These are phyloP conservation scores for Acanthochromis polyacanthus DNA, from an alignment of 2,113 vertebrate genomes.

Conservation along the genomic window DNA sequence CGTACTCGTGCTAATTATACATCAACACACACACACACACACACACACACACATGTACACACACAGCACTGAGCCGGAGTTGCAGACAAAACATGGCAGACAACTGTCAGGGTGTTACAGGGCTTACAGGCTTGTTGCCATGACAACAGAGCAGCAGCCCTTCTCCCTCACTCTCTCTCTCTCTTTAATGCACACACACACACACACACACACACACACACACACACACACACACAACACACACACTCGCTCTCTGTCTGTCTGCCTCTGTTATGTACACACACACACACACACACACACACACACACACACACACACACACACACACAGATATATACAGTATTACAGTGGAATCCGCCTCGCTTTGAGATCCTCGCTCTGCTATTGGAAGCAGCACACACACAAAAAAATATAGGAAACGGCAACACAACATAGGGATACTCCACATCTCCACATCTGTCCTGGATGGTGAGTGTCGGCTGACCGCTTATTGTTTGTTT, in stretches of 20 bases:
- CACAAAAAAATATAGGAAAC: conserved; percentile 27
- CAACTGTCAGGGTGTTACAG: conserved; percentile 85
- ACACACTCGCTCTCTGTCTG: conserved; percentile 43
- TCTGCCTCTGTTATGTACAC: conserved; percentile 52
- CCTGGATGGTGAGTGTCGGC: conserved; percentile 72
- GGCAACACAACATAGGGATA: conserved; percentile 44
- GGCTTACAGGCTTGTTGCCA: conserved; percentile 90
- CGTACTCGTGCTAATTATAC: conserved; percentile 62
- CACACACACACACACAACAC: neutral
- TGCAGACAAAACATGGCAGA: conserved; percentile 79
- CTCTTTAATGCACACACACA: conserved; percentile 55
- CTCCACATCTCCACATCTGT: conserved; percentile 67
- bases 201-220: conserved; percentile 24
- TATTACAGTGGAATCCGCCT: conserved; percentile 73
- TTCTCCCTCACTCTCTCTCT: conserved; percentile 37
- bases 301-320: conserved; percentile 38
- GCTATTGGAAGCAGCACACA: conserved; percentile 46
- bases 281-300: conserved; percentile 37
- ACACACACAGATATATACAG: conserved; percentile 48
- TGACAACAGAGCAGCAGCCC: conserved; percentile 92
- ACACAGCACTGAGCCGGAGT: conserved; percentile 45
- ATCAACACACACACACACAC: too few relatives aligned
- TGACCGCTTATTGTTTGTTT: conserved; percentile 56
- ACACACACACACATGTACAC: too few relatives aligned
- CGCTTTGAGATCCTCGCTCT: conserved; percentile 62